Conservation (phyloP, 2,888 invertebrate species). For the Mechanitis mazaeus region DNA sequence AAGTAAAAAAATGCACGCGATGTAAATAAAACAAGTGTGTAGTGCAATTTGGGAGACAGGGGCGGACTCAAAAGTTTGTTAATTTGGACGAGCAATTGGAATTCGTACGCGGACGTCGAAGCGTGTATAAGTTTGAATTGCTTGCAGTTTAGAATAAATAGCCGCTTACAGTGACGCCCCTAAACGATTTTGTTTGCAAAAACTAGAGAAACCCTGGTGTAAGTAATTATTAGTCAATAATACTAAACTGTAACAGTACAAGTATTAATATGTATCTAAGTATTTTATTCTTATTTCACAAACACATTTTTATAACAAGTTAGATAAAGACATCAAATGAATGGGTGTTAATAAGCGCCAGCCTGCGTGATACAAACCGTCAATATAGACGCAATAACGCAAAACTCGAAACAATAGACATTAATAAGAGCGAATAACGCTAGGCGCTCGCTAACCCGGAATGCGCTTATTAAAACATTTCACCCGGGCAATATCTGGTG, state of each 20-base stretch:
- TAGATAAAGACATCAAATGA: constrained; percentile 21
- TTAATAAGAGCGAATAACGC: constrained; percentile 66
- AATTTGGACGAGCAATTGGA: constrained; percentile 49
- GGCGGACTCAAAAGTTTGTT: constrained; percentile 44
- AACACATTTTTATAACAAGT: constrained; percentile 11
- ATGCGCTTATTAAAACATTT: constrained; percentile 77
- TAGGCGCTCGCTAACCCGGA: constrained; percentile 51
- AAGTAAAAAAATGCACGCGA: constrained; percentile 20
- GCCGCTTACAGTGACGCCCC: constrained; percentile 27
- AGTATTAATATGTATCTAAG: too few relatives aligned
- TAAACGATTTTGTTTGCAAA: constrained; percentile 12
- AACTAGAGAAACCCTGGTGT: not conserved
- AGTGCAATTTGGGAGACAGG: constrained; percentile 20
- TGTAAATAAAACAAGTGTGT: constrained; percentile 23
- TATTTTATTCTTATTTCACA: too few relatives aligned
- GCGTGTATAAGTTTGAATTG: constrained; percentile 49
- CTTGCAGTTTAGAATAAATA: constrained; percentile 51
- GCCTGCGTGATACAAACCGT: constrained; percentile 36
- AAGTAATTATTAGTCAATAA: not conserved
- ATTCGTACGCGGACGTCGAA: constrained; percentile 42
- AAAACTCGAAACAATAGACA: constrained; percentile 74
- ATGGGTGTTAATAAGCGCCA: constrained; percentile 27
- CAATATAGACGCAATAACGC: constrained; percentile 64
- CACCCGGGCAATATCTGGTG: constrained; percentile 69
- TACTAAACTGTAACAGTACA: not conserved